phyloP scores from a whole-genome alignment of 2,797 vertebrate species.

The Oryzias sinensis region DNA sequence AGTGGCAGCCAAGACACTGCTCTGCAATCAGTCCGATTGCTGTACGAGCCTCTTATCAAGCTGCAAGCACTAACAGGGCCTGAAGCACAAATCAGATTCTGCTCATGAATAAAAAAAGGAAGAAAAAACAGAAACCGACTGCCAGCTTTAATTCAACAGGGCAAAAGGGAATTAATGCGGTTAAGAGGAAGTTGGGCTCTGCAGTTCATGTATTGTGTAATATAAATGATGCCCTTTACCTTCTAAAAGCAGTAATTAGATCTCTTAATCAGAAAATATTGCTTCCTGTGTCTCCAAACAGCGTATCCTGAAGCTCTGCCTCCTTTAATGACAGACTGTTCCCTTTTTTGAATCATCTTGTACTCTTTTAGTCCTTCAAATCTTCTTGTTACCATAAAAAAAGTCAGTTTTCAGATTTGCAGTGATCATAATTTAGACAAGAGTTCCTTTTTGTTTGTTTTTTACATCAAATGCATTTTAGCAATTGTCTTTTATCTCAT shows the following conservation, averaged over 20 bases:
- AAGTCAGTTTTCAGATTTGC: too few species aligned
- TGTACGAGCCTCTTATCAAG: slow-evolving; percentile 59
- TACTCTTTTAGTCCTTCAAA: too few species aligned
- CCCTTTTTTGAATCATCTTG: too few species aligned
- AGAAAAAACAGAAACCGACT: slow-evolving; percentile 39
- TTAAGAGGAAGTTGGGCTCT: slow-evolving; percentile 30
- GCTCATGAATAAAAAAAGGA: slow-evolving; percentile 41
- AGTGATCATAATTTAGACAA: too few species aligned
- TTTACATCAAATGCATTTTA: too few species aligned
- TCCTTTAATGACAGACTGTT: too few species aligned
- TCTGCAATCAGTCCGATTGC: slow-evolving; percentile 60
- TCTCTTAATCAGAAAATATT: slow-evolving; percentile 59
- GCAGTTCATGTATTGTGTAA: slow-evolving; percentile 33
- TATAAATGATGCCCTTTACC: slow-evolving; percentile 42
- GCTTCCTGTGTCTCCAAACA: slow-evolving; percentile 29
- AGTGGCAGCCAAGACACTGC: slow-evolving; percentile 50
- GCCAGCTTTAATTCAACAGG: slow-evolving; percentile 68
- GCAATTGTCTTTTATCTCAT: slow-evolving; percentile 8
- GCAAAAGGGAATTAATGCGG: slow-evolving; percentile 55
- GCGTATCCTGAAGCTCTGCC: slow-evolving; percentile 22
- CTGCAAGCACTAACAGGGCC: slow-evolving; percentile 42
- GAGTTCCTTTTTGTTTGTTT: too few species aligned
- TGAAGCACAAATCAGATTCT: slow-evolving; percentile 62
- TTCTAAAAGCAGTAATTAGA: slow-evolving; percentile 56
- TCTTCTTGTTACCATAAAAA: too few species aligned